Base-by-base conservation (phyloP, 2,888 invertebrate species). In the Andrena bucephala region DNA sequence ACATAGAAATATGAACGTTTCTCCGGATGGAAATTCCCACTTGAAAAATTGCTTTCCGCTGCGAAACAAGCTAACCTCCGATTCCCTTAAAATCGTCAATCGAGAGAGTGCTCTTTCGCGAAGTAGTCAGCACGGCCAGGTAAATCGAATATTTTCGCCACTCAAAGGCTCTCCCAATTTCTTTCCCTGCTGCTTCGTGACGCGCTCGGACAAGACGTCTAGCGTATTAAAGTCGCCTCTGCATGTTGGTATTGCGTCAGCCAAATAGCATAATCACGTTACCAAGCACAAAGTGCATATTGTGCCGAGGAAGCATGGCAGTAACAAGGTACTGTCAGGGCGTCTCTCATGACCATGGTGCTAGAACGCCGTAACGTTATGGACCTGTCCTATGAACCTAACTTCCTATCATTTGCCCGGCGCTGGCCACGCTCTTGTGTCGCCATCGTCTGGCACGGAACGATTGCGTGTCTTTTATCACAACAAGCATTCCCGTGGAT, bases 211-310 rank as follows among this genome's bases (percentile, higher is more conserved):
- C n/a, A 42, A 65, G 54, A 52, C 70, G 42, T 24, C 16, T 29
- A 10, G 10, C 27, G 33, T 48, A 36, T 59, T 69, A 65, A 74
- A 69, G 36, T 79, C 20, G 65, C 29, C 36, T 42, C n/a, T 54
- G 65, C 63, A 20, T 8, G 31, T 31, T 69, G 16, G 63, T 48
- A 20, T 68, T 74, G 33, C 54, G 48, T 65, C 63, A 36, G 33
- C 81, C 57, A 67, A 79, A 66, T 76, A 70, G 66, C 72, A 76
- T 81, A 81, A 85, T 76, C 70, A 29, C 31, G 57, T 85, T 85
- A 85, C 71, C 31, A 67, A 69, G 76, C 67, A 79, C 70, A 84
- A 84, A 85, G 85, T 85, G 85, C 85, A 84, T 72, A 76, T 63
- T 76, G 52, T 66, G 48, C 72, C 67, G 65, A 67, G 81, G 76